phyloP scores from a whole-genome alignment of 2,797 vertebrate species.

The Poeciliopsis presidionis region DNA sequence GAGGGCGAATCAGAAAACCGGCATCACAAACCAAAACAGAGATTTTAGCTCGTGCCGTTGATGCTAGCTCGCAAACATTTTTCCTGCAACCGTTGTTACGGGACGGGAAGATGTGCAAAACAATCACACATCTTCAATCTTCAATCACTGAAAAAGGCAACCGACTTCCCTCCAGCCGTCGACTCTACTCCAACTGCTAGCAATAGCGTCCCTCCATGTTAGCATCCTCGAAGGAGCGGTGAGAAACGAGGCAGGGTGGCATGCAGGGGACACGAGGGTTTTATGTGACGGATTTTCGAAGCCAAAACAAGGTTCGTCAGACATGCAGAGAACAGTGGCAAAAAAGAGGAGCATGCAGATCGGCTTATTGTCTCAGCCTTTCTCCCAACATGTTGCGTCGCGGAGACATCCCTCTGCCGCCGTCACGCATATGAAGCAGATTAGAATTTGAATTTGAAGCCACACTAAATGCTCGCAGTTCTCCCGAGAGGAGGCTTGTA shows the following conservation, averaged over 20 bases:
- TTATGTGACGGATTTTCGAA: constrained; percentile 39
- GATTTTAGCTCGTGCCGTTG: background rate
- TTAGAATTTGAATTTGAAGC: constrained; percentile 74
- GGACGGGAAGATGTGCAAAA: background rate
- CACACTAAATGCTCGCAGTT: constrained; percentile 38
- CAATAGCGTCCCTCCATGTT: constrained; percentile 24
- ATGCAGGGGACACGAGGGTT: constrained; percentile 11
- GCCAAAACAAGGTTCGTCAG: constrained; percentile 32
- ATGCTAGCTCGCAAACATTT: background rate
- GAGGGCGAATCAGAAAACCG: background rate
- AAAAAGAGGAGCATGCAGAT: constrained; percentile 47
- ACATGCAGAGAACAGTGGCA: constrained; percentile 22
- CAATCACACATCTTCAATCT: no score
- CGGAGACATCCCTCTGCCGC: constrained; percentile 49
- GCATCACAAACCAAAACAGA: background rate
- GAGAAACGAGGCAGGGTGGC: constrained; percentile 8
- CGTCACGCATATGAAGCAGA: constrained; percentile 69
- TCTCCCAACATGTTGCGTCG: constrained; percentile 58
- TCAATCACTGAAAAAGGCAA: background rate
- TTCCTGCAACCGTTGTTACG: background rate
- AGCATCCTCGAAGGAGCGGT: constrained; percentile 21
- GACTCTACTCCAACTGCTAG: background rate
- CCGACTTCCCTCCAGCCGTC: constrained; percentile 28
- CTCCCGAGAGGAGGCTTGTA: constrained; percentile 21
- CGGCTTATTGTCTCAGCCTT: constrained; percentile 70